Percentiles rank a stretch among this genome's conserved stretches.
Evolutionary conservation across 2,797 vertebrate species (phyloP).

Genomic region (Delichon dasypus): DNA sequence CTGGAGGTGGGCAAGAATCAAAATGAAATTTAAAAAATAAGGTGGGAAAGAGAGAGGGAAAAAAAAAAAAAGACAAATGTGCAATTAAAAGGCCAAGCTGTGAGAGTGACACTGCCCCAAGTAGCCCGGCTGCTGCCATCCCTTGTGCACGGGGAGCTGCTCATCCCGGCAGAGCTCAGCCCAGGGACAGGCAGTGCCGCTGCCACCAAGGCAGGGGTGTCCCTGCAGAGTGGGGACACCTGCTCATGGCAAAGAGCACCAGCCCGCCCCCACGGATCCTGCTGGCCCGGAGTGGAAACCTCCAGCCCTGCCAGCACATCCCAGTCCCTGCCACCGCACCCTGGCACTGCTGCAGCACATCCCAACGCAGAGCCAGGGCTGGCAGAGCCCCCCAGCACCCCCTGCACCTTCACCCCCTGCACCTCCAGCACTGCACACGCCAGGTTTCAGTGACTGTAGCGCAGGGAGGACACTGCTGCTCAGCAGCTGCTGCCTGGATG

Average conservation of each 20-base stretch:
- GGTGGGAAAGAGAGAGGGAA: not conserved
- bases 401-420: not conserved
- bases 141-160: not conserved
- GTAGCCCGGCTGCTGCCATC: not conserved
- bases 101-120: fast-evolving
- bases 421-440: not conserved
- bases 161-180: fast-evolving
- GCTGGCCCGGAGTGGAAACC: not conserved
- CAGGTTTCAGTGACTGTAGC: fast-evolving
- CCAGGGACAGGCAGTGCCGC: not conserved
- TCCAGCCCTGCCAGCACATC: not conserved
- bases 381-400: not conserved
- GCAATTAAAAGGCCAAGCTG: not conserved
- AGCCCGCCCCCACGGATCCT: not conserved
- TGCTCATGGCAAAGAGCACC: fast-evolving
- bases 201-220: not conserved
- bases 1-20: not conserved
- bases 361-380: no score
- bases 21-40: not conserved
- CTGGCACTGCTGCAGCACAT: fast-evolving
- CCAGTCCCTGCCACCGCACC: not conserved
- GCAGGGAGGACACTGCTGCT: not conserved
- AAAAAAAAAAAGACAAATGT: not conserved
- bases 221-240: not conserved
- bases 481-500: not conserved